phyloP scores from a whole-genome alignment of 1,140 invertebrate species.

The Atta cephalotes region DNA sequence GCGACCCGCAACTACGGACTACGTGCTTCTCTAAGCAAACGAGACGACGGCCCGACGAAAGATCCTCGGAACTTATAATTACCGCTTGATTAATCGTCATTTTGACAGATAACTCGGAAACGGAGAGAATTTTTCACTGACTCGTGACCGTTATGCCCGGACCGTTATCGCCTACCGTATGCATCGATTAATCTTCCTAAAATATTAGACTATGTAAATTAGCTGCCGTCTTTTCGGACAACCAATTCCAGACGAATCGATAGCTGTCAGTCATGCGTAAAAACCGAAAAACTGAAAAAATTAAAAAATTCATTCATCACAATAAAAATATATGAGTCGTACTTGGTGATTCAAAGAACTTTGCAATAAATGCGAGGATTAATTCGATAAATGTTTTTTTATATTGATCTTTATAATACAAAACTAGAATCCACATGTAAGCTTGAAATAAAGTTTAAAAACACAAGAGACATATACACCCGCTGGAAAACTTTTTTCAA shows the following conservation, averaged over 20 bases:
- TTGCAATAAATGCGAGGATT: not conserved
- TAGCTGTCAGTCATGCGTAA: not conserved
- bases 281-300: conserved; percentile 13
- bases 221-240: conserved; percentile 30
- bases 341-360: not conserved
- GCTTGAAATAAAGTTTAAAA: not conserved
- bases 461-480: not conserved
- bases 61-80: conserved; percentile 69
- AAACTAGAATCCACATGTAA: not conserved
- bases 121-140: conserved; percentile 43
- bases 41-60: conserved; percentile 72
- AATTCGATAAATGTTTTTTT: not conserved
- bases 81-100: conserved; percentile 73
- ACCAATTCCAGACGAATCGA: not conserved
- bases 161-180: not conserved
- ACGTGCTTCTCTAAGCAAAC: conserved; percentile 69
- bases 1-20: conserved; percentile 60
- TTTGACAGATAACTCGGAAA: conserved; percentile 69
- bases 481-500: not conserved
- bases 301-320: not conserved
- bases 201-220: conserved; percentile 54
- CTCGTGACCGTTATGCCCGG: conserved; percentile 8
- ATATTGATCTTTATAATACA: not conserved
- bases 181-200: conserved; percentile 57
- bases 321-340: conserved; percentile 15